Evolutionary conservation across 2,113 vertebrate genomes (phyloP), one percentile per base, ranked within the genome.

Genomic region (Ctenodactylus gundi): DNA sequence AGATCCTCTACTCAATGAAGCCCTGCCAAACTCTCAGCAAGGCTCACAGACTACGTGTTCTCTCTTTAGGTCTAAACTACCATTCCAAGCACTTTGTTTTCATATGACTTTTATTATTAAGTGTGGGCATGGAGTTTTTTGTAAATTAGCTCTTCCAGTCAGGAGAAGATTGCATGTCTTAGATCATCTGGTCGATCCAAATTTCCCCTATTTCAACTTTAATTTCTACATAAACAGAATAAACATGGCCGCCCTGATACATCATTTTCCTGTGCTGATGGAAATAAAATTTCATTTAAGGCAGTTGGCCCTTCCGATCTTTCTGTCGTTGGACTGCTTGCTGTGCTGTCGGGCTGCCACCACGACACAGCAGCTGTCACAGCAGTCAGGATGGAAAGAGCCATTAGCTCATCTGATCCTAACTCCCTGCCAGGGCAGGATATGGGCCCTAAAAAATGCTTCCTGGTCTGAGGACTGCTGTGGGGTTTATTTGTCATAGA

Each of bases 371-470:
- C 94, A 91, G 87, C 88, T 94, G 93, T 91, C 72, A 36, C 4
- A 88, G 85, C 84, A 60, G 46, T 83, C 34, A 84, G 88, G 57
- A 46, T 72, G 85, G 90, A 95, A 94, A 96, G 90, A 93, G 51
- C 93, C 93, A 86, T 97, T 91, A 94, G 93, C 93, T 97, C 97
- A 97, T 96, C 57, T 27, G 85, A 86, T 73, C 85, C 95, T 68
- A n/a, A 57, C 93, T 96, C 95, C 34, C 41, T 46, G 90, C 94
- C 94, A 94, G 92, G 57, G 72, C 97, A 96, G 97, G 97, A 97
- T 97, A 93, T 41, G 39, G 83, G 92, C 65, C 94, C 92, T 85
- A 76, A 95, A n/a, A 94, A 94, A 41, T 70, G 57, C 76, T 96
- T 97, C 97, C 97, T 96, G 94, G 73, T 93, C 81, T 94, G 81